These are phyloP conservation scores for Buceros bicornis DNA, from an alignment of 2,797 vertebrate genomes.

Conservation along the genomic window DNA sequence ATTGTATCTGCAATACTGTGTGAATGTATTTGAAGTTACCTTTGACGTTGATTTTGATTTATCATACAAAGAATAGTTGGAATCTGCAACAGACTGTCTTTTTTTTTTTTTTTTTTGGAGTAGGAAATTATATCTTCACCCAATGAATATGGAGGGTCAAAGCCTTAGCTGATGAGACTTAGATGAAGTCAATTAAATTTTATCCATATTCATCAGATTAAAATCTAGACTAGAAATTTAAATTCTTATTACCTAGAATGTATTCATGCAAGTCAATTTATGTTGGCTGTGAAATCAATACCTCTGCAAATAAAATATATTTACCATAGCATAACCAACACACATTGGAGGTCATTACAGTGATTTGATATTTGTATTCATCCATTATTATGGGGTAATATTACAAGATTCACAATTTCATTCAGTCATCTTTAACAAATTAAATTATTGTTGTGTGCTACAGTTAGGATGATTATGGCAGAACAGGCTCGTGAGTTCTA, in stretches of 20 bases:
- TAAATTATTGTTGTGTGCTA: neutral
- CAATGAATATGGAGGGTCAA: conserved; percentile 32
- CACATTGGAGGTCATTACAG: conserved; percentile 16
- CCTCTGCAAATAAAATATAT: conserved; percentile 25
- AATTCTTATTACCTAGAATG: conserved; percentile 61
- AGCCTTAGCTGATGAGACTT: conserved; percentile 56
- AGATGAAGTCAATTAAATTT: conserved; percentile 65
- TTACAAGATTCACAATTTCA: neutral
- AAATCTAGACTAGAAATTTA: conserved; percentile 57
- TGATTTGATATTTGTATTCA: neutral
- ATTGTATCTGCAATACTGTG: neutral
- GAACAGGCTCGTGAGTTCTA: neutral
- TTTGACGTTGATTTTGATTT: conserved; percentile 56
- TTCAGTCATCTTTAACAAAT: conserved; percentile 10
- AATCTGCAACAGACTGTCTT: neutral
- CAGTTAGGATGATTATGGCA: neutral
- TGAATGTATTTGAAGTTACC: neutral
- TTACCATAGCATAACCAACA: conserved; percentile 23
- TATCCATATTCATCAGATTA: conserved; percentile 66
- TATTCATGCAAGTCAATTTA: conserved; percentile 51
- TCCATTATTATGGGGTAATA: neutral
- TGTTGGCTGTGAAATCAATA: conserved; percentile 52
- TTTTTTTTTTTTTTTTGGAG: neutral
- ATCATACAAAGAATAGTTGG: neutral
- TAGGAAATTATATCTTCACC: conserved; percentile 4